Percentiles rank a stretch among this genome's conserved stretches.
Evolutionary conservation across 2,888 invertebrate species (phyloP).

Genomic region (Colletes collaris): DNA sequence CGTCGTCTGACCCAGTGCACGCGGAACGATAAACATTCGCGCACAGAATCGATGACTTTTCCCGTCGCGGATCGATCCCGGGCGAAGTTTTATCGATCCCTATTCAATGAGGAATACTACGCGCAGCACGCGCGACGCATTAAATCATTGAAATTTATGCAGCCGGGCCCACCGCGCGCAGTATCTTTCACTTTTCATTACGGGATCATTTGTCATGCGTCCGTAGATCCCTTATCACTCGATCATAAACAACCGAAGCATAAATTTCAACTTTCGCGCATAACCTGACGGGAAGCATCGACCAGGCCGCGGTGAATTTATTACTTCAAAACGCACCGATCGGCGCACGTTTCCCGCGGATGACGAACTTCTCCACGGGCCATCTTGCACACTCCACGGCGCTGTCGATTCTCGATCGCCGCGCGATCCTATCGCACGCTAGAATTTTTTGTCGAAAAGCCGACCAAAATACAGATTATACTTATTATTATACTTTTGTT

Average conservation of each 20-base stretch:
- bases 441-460: too few relatives aligned
- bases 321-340: constrained; percentile 78
- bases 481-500: too few relatives aligned
- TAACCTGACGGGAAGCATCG: constrained; percentile 81
- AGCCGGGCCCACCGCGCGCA: constrained; percentile 75
- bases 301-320: constrained; percentile 78
- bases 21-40: constrained; percentile 40
- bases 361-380: constrained; percentile 68
- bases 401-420: too few relatives aligned
- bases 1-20: constrained; percentile 49
- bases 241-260: constrained; percentile 83
- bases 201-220: constrained; percentile 83
- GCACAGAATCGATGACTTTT: constrained; percentile 67
- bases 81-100: constrained; percentile 76
- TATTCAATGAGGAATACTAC: constrained; percentile 78
- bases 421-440: too few relatives aligned
- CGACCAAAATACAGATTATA: too few relatives aligned
- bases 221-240: constrained; percentile 83
- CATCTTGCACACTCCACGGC: too few relatives aligned
- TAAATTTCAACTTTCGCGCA: constrained; percentile 83
- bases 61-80: constrained; percentile 45
- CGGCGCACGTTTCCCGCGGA: constrained; percentile 73
- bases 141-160: constrained; percentile 84
- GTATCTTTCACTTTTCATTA: constrained; percentile 84
- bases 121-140: constrained; percentile 76